Evolutionary conservation across 2,888 invertebrate genomes (phyloP), one percentile per base, ranked within the genome.

Genomic region (Eretmocerus hayati): DNA sequence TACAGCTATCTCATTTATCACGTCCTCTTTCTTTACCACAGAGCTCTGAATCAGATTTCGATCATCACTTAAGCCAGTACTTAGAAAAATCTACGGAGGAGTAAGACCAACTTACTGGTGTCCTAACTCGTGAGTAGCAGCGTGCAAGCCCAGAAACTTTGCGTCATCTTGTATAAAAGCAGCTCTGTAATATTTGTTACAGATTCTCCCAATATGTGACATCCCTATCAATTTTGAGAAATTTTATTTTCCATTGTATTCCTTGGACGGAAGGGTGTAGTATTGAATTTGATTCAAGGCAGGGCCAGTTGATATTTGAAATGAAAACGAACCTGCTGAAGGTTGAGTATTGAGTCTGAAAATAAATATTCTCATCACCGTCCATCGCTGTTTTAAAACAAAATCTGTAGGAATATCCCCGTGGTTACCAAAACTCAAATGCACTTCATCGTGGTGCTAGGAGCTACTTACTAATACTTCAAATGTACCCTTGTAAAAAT

Each of bases 291-390:
- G 30, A n/a, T 16, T n/a, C n/a, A n/a, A n/a, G n/a, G n/a, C n/a
- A n/a, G n/a, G n/a, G n/a, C n/a, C n/a, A n/a, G n/a, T n/a, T n/a
- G n/a, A n/a, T n/a, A n/a, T n/a, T n/a, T n/a, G n/a, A n/a, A 31
- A 15, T 19, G 8, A 16, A 16, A 32, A 46, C 15, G 19, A 22
- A 42, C 47, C 47, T 41, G 47, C 42, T 13, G 23, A 18, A 13
- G 47, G 47, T 37, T 47, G 30, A 2, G 47, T 47, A 18, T 47
- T 31, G n/a, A 47, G 40, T 31, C 47, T 47, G 22, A 47, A 42
- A 42, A 36, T 6, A 11, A 37, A 21, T 33, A n/a, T 41, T 26
- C 18, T 22, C 8, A 13, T 21, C n/a, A n/a, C n/a, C n/a, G n/a
- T n/a, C 26, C 6, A 26, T 26, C 11, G 26, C 26, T 26, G 16